Evolutionary conservation across 2,113 vertebrate genomes (phyloP).

Genomic region (Cyprinus carpio): DNA sequence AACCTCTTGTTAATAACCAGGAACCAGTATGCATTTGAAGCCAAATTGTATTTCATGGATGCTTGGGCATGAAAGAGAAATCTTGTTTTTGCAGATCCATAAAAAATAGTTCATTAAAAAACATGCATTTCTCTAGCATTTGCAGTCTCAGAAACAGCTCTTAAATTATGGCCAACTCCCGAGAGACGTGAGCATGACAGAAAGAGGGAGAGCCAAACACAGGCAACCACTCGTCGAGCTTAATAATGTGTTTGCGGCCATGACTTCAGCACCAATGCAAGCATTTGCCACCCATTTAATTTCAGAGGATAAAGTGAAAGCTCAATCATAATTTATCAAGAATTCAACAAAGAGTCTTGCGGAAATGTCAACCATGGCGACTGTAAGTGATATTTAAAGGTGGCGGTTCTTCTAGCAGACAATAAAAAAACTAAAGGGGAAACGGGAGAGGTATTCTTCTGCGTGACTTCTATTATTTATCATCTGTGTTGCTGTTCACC

Average conservation of each 20-base stretch:
- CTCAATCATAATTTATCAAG: constrained; percentile 36
- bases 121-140: constrained; percentile 48
- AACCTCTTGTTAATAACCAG: constrained; percentile 59
- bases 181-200: constrained; percentile 32
- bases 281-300: constrained; percentile 57
- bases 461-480: constrained; percentile 39
- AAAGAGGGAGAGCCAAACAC: background rate
- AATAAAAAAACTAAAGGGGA: background rate
- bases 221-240: constrained; percentile 56
- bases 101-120: constrained; percentile 71
- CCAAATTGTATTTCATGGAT: constrained; percentile 69
- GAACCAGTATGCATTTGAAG: constrained; percentile 57
- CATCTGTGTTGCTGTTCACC: background rate
- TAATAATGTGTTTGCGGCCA: constrained; percentile 61
- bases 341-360: constrained; percentile 13
- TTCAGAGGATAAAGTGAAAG: constrained; percentile 59
- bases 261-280: constrained; percentile 47
- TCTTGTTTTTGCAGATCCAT: constrained; percentile 72
- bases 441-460: background rate
- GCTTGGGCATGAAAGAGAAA: constrained; percentile 71
- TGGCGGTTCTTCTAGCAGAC: constrained; percentile 1
- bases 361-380: constrained; percentile 30
- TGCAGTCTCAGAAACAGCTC: constrained; percentile 61
- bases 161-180: constrained; percentile 66
- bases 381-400: constrained; percentile 41